phyloP scores from a whole-genome alignment of 2,797 vertebrate species.

The Xenentodon cancila region DNA sequence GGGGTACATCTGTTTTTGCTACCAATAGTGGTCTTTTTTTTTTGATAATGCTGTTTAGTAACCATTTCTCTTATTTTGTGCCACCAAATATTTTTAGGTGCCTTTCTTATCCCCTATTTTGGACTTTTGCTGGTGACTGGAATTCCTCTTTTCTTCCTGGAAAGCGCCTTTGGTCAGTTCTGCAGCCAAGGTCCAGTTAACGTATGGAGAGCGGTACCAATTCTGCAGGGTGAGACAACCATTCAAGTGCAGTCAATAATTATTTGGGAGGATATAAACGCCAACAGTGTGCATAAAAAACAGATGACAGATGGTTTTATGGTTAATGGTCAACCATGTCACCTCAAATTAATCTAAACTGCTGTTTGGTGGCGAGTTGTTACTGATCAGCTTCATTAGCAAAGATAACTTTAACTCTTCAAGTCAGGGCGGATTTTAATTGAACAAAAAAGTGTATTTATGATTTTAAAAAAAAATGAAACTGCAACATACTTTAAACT shows the following conservation, averaged over 20 bases:
- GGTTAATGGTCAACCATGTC: slow-evolving; percentile 21
- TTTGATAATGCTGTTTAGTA: neutral
- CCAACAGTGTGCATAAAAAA: neutral
- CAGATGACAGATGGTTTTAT: neutral
- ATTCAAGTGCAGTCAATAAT: neutral
- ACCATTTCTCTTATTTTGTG: neutral
- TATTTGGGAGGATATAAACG: neutral
- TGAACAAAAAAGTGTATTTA: too few species aligned
- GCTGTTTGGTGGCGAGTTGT: slow-evolving; percentile 3
- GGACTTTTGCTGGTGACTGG: slow-evolving; percentile 79
- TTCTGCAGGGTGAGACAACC: slow-evolving; percentile 75
- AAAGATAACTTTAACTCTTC: slow-evolving; percentile 7
- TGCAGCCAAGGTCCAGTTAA: slow-evolving; percentile 84
- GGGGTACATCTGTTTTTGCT: slow-evolving; percentile 78
- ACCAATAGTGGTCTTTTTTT: neutral
- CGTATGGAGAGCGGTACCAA: slow-evolving; percentile 78
- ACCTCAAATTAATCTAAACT: slow-evolving; percentile 9
- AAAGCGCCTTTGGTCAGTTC: slow-evolving; percentile 82
- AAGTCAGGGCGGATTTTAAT: neutral
- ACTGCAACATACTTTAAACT: too few species aligned
- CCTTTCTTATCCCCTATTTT: slow-evolving; percentile 82
- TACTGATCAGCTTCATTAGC: slow-evolving; percentile 21
- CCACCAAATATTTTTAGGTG: slow-evolving; percentile 56
- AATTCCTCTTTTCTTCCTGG: slow-evolving; percentile 81
- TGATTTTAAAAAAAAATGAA: too few species aligned